Base-by-base conservation (phyloP, 2,888 invertebrate genomes). In the Glyphotaelius pellucidus region DNA sequence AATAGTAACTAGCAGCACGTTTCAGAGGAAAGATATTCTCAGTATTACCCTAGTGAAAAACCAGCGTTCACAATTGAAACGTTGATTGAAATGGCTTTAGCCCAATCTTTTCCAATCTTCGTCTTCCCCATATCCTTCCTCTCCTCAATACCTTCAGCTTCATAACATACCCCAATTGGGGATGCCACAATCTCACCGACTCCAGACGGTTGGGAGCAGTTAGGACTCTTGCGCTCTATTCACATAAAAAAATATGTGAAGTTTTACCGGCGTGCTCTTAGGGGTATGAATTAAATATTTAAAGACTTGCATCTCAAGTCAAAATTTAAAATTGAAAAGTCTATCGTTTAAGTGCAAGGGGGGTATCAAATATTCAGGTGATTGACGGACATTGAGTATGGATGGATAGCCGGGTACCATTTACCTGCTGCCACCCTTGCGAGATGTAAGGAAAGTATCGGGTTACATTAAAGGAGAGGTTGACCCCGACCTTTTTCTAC, bases 301-400 rank as follows among this genome's bases (percentile, higher is more conserved):
- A 67, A 67, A 25, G 7, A 67, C 67, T 25, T 9, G 67, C 67
- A 67, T 67, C 67, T 67, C 25, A 67, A 67, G 25, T 67, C 25
- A 67, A 67, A 67, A 25, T 83, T 83, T 35, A 35, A 31, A 83
- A 83, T 25, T 83, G 25, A 25, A 35, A 38, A 83, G 83, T 38
- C 15, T 83, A n/a, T 1, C 85, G 30, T 14, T 79, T 31, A 79
- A 25, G 38, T 42, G 47, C 25, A 67, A 25, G 79, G 80, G 80
- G 32, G 80, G 31, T 38, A 42, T 89, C 38, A 80, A 89, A 89
- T 89, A 89, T 89, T 89, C 38, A 83, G 38, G 84, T 90, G 90
- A 90, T 90, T 90, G 90, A 90, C 90, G 52, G 90, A 85, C 90
- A 90, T 90, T 47, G 90, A 47, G 19, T 52, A 32, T 67, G 88